Evolutionary conservation across 2,888 invertebrate species (phyloP).

Genomic region (Resseliella maxima): DNA sequence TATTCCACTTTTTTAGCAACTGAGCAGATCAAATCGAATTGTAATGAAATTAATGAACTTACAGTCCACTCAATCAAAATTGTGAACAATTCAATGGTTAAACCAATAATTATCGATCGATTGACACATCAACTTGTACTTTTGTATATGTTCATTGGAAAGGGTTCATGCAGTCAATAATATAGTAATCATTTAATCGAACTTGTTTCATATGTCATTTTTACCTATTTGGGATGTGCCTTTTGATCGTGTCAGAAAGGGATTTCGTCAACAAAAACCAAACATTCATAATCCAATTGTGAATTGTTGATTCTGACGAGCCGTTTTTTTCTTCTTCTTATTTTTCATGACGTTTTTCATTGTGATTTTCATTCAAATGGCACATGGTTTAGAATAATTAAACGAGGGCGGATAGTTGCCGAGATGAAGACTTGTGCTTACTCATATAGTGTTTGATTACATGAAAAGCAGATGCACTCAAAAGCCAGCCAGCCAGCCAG

Average conservation of each 20-base stretch:
- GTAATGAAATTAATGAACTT: slow-evolving; percentile 37
- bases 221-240: background rate
- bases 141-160: background rate
- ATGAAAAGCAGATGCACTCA: slow-evolving; percentile 6
- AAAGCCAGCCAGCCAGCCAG: background rate
- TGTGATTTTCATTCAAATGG: slow-evolving; percentile 35
- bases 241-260: background rate
- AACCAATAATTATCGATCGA: background rate
- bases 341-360: too few species aligned
- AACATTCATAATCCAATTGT: slow-evolving; percentile 45
- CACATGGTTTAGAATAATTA: slow-evolving; percentile 14
- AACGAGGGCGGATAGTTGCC: slow-evolving; percentile 42
- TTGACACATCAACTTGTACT: slow-evolving; percentile 3
- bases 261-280: background rate
- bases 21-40: background rate
- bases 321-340: too few species aligned
- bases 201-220: slow-evolving; percentile 8
- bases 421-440: background rate
- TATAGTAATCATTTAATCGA: slow-evolving; percentile 38
- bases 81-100: background rate
- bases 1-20: too few species aligned
- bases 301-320: background rate
- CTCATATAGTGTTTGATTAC: slow-evolving; percentile 27
- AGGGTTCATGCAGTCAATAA: slow-evolving; percentile 21
- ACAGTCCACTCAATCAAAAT: slow-evolving; percentile 16